Percentiles rank a stretch among this genome's conserved stretches.
Evolutionary conservation across 2,797 vertebrate genomes (phyloP).

Genomic region (Pristis pectinata): DNA sequence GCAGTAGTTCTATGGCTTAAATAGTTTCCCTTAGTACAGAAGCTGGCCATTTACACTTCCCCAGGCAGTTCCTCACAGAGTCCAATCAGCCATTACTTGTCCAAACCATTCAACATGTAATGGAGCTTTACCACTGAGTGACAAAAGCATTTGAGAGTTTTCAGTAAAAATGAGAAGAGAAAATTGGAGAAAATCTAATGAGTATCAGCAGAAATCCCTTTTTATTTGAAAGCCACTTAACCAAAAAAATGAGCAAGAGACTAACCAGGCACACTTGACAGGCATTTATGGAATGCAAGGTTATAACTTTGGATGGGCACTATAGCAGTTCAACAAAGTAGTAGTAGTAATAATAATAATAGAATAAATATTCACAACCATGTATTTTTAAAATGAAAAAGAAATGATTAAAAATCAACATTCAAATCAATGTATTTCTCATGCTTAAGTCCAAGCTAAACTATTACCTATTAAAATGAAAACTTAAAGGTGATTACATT

Average conservation of each 20-base stretch:
- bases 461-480: not conserved
- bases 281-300: not conserved
- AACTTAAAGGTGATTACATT: not conserved
- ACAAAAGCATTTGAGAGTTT: not conserved
- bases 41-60: not conserved
- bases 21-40: not conserved
- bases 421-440: not conserved
- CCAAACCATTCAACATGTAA: not conserved
- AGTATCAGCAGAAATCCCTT: not conserved
- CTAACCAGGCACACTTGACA: not conserved
- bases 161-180: not conserved
- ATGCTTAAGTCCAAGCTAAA: not conserved
- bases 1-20: too few relatives aligned
- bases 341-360: not conserved
- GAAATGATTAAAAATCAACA: not conserved
- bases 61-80: not conserved
- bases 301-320: not conserved
- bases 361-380: not conserved
- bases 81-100: not conserved
- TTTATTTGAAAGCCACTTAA: not conserved
- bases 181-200: not conserved
- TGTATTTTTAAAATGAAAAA: not conserved
- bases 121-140: not conserved
- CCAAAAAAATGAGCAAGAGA: not conserved
- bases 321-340: not conserved